Conservation (phyloP, 2,888 invertebrate genomes). For the Steinernema hermaphroditum region DNA sequence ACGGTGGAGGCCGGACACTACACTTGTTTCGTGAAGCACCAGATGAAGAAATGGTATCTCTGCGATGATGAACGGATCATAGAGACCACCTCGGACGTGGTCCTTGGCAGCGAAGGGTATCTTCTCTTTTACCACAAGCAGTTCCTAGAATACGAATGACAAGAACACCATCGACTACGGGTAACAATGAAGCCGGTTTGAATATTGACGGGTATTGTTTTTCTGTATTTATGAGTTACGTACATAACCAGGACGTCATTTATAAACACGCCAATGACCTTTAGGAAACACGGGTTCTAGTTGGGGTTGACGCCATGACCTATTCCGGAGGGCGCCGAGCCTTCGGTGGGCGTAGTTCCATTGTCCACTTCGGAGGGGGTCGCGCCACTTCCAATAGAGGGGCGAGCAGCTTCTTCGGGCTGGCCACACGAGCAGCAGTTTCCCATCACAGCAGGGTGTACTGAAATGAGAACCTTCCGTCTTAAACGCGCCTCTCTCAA, state of each 20-base stretch:
- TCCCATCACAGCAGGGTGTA: constrained; percentile 3
- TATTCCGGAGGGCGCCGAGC: not conserved
- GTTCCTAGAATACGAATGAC: constrained; percentile 78
- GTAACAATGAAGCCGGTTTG: not conserved
- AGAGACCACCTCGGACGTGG: constrained; percentile 83
- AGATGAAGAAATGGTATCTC: constrained; percentile 79
- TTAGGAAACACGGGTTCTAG: not conserved
- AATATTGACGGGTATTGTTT: not conserved
- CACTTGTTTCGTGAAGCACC: constrained; percentile 91
- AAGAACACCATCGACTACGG: not conserved
- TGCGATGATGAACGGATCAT: constrained; percentile 92
- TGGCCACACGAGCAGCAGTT: not conserved
- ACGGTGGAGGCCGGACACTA: constrained; percentile 92
- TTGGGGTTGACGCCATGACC: constrained; percentile 11
- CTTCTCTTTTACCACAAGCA: constrained; percentile 94
- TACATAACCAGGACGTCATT: not conserved
- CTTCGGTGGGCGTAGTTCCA: not conserved
- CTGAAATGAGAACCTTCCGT: not conserved
- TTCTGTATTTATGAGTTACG: not conserved
- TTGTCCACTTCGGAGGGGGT: not conserved
- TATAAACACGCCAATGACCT: not conserved
- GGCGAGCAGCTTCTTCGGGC: not conserved
- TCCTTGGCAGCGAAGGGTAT: constrained; percentile 92
- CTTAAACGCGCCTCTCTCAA: no score
- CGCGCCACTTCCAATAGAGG: constrained; percentile 7